These are phyloP conservation scores for Eutrigla gurnardus DNA, from an alignment of 2,797 vertebrate species.

Conservation along the genomic window DNA sequence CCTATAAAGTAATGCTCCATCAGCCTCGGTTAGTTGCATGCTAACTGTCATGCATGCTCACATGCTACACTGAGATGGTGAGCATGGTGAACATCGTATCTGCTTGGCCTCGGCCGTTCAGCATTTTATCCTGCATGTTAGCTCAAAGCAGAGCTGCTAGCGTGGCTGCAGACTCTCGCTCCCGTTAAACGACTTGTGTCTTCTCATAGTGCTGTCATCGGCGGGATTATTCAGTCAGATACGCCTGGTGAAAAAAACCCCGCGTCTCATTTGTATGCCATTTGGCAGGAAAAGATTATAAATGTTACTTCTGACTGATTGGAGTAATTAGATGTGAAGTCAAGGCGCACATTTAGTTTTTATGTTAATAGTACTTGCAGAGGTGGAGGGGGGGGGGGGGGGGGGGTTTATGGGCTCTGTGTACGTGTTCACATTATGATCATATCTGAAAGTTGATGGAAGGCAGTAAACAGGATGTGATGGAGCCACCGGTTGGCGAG, in stretches of 20 bases:
- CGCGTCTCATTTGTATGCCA: constrained; percentile 26
- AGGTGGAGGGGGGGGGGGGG: too few species aligned
- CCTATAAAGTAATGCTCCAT: neutral
- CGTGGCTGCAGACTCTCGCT: neutral
- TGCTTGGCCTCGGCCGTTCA: neutral
- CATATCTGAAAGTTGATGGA: constrained; percentile 31
- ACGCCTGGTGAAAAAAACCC: neutral
- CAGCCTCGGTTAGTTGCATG: neutral
- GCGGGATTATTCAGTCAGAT: neutral
- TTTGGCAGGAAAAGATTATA: constrained; percentile 8
- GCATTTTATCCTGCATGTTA: neutral
- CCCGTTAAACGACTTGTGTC: neutral
- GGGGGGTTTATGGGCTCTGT: neutral
- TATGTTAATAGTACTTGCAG: constrained; percentile 24
- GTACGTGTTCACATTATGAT: constrained; percentile 8
- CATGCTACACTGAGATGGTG: neutral
- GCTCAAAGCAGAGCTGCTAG: neutral
- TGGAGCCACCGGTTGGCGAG: constrained; percentile 4
- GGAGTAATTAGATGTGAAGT: constrained; percentile 39
- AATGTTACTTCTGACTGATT: constrained; percentile 25
- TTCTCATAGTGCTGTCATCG: neutral
- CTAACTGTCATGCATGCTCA: neutral
- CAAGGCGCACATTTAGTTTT: constrained; percentile 24
- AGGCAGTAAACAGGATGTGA: constrained; percentile 26
- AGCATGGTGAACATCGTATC: neutral